Evolutionary conservation across 2,888 invertebrate genomes (phyloP).

Genomic region (Lacanobia wlatinum): DNA sequence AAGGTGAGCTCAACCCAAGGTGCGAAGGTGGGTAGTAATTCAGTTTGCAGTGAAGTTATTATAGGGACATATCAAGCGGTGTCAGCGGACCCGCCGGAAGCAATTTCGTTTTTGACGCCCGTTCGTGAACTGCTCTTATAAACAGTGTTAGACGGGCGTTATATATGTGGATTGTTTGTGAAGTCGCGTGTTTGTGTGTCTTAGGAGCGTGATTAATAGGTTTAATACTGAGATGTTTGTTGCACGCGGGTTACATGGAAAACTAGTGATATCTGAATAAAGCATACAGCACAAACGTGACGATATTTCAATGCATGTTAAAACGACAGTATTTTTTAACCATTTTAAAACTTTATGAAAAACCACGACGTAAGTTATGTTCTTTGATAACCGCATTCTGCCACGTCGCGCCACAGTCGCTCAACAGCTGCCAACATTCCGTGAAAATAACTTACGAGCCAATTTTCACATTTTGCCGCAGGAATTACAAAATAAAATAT

Average conservation of each 20-base stretch:
- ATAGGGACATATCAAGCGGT: constrained; percentile 60
- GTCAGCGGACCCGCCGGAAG: constrained; percentile 64
- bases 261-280: background rate
- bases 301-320: constrained; percentile 7
- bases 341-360: constrained; percentile 20
- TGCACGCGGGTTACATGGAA: constrained; percentile 11
- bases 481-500: constrained; percentile 14
- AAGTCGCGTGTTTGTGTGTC: constrained; percentile 20
- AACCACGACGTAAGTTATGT: constrained; percentile 16
- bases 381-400: constrained; percentile 20
- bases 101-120: constrained; percentile 67
- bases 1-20: constrained; percentile 24
- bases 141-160: constrained; percentile 37
- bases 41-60: constrained; percentile 65
- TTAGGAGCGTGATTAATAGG: constrained; percentile 29
- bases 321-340: background rate
- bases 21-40: constrained; percentile 54
- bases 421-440: constrained; percentile 40
- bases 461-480: constrained; percentile 25
- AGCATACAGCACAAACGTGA: constrained; percentile 15
- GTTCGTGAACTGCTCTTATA: constrained; percentile 50
- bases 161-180: constrained; percentile 56
- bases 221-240: constrained; percentile 35
- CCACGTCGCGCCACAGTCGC: constrained; percentile 16
- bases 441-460: constrained; percentile 18